phyloP scores from a whole-genome alignment of 2,888 invertebrate genomes.

The Pogonocherus hispidulus region DNA sequence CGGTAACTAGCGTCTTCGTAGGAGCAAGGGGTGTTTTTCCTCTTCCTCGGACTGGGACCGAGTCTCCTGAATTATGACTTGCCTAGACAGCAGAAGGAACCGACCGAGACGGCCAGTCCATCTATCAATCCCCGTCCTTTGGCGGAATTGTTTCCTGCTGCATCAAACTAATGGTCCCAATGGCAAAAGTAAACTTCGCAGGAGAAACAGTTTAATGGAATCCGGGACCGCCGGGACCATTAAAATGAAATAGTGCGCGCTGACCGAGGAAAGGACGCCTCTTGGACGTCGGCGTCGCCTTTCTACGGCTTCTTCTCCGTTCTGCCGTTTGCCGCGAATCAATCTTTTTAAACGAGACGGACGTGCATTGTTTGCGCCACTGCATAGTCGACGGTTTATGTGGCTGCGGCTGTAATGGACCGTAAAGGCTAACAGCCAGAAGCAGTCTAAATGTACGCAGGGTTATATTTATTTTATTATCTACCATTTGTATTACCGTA shows the following conservation, averaged over 20 bases:
- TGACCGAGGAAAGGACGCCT: constrained; percentile 57
- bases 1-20: no score
- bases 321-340: constrained; percentile 58
- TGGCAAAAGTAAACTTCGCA: constrained; percentile 70
- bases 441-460: neutral
- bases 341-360: constrained; percentile 65
- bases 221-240: constrained; percentile 72
- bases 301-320: constrained; percentile 46
- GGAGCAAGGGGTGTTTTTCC: constrained; percentile 5
- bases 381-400: constrained; percentile 60
- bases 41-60: constrained; percentile 1
- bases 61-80: constrained; percentile 61
- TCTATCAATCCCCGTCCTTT: constrained; percentile 66
- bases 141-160: constrained; percentile 71
- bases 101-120: constrained; percentile 60
- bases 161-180: constrained; percentile 70
- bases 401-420: constrained; percentile 63
- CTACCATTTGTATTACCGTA: no score
- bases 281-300: constrained; percentile 36
- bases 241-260: constrained; percentile 72
- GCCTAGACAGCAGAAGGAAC: constrained; percentile 65
- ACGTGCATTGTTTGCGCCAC: constrained; percentile 64
- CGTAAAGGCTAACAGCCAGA: constrained; percentile 53
- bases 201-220: constrained; percentile 73
- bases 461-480: no score